Conservation (phyloP, 2,888 invertebrate species). For the Plemyria rubiginata region DNA sequence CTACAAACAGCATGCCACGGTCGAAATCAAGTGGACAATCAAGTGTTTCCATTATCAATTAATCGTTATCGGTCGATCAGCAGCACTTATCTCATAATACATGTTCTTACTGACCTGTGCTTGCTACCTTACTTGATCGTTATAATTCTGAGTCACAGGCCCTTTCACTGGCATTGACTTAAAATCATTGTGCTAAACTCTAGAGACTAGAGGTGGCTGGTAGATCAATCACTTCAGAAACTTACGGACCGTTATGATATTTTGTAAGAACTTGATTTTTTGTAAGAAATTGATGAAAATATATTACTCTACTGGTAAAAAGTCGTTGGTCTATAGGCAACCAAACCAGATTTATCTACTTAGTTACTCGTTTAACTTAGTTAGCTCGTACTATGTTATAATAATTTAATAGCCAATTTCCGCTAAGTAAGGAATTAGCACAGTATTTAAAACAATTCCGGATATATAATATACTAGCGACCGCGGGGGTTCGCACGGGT, state of each 20-base stretch:
- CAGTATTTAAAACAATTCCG: conserved; percentile 15
- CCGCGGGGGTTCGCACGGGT: too few species aligned
- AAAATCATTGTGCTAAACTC: neutral
- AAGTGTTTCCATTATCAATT: conserved; percentile 15
- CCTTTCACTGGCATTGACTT: conserved; percentile 20
- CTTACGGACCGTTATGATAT: neutral
- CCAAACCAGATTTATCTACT: neutral
- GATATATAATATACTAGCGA: too few species aligned
- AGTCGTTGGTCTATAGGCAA: neutral
- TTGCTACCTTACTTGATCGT: neutral
- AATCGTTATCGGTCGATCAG: conserved; percentile 16
- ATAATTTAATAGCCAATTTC: conserved; percentile 12
- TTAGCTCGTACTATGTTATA: too few species aligned
- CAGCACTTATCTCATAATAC: conserved; percentile 12
- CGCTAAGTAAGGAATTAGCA: conserved; percentile 16
- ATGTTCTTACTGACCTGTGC: conserved; percentile 1
- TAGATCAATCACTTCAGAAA: neutral
- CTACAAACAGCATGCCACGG: neutral
- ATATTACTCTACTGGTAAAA: too few species aligned
- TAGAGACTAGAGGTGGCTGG: neutral
- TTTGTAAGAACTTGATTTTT: neutral
- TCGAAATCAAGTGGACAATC: conserved; percentile 4
- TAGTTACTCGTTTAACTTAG: neutral
- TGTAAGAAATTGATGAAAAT: neutral
- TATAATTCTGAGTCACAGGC: conserved; percentile 6